phyloP scores from a whole-genome alignment of 2,797 vertebrate genomes.

The Coranthus polyacanthus region DNA sequence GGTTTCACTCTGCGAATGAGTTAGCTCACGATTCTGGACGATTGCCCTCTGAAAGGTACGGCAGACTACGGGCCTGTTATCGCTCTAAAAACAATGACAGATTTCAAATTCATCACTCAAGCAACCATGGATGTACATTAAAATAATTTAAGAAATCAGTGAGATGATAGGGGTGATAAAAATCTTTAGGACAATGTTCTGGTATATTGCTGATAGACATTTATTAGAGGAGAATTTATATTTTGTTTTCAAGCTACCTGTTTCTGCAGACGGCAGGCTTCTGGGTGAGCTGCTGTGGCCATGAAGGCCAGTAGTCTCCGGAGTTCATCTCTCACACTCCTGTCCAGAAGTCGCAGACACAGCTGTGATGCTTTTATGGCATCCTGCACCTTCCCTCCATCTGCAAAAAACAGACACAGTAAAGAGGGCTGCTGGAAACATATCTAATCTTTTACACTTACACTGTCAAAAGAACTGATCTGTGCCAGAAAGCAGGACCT shows the following conservation, averaged over 20 bases:
- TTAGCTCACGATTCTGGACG: slow-evolving; percentile 83
- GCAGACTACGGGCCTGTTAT: slow-evolving; percentile 85
- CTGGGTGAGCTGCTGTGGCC: slow-evolving; percentile 74
- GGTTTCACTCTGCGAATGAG: slow-evolving; percentile 81
- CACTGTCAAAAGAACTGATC: not conserved
- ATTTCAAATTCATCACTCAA: not conserved
- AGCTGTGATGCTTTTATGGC: slow-evolving; percentile 87
- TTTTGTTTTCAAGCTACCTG: slow-evolving; percentile 75
- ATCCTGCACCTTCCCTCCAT: slow-evolving; percentile 74
- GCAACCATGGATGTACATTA: not conserved
- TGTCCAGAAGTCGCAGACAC: slow-evolving; percentile 85
- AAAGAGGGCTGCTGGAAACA: no score
- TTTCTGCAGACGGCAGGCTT: slow-evolving; percentile 86
- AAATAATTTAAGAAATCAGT: not conserved
- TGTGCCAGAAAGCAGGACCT: not conserved
- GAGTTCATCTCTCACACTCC: slow-evolving; percentile 86
- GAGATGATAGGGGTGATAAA: no score
- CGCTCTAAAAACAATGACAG: slow-evolving; percentile 73
- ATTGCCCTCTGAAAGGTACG: slow-evolving; percentile 88
- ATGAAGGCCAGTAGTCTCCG: slow-evolving; percentile 85
- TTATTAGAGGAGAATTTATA: no score
- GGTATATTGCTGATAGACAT: no score
- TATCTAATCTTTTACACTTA: no score
- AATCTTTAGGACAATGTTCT: no score
- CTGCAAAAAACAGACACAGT: slow-evolving; percentile 43